Evolutionary conservation across 30 jellyfish, hydroid and myxozoan genomes (phyloP).

Genomic region (Chironex yamaguchii): DNA sequence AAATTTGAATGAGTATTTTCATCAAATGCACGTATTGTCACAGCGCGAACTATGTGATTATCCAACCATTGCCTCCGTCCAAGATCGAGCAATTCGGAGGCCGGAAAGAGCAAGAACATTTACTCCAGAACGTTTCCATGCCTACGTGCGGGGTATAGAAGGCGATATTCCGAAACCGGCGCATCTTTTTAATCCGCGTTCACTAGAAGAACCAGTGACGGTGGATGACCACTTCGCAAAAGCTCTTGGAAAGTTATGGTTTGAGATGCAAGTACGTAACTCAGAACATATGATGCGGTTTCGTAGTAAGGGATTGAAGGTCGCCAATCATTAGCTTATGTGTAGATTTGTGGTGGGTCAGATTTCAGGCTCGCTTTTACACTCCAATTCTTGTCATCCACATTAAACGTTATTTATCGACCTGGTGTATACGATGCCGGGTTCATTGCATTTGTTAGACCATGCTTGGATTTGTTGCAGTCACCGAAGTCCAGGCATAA

Average conservation of each 20-base stretch:
- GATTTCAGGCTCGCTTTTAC: too few species aligned
- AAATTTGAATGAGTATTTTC: background rate
- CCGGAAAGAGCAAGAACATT: background rate
- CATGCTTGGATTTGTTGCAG: too few species aligned
- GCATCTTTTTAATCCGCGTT: background rate
- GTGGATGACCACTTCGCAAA: constrained; percentile 98
- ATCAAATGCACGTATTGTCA: background rate
- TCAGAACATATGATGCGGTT: background rate
- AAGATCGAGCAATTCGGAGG: background rate
- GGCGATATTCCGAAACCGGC: background rate
- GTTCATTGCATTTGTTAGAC: too few species aligned
- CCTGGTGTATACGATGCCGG: too few species aligned
- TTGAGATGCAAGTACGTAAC: constrained; percentile 18
- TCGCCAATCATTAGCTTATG: background rate
- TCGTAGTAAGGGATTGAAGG: background rate
- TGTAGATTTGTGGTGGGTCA: too few species aligned
- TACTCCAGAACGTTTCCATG: background rate
- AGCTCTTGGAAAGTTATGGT: constrained; percentile 96
- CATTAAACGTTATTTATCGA: too few species aligned
- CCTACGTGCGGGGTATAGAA: background rate
- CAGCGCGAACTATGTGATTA: background rate
- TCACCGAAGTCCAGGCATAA: too few species aligned
- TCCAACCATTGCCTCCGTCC: background rate
- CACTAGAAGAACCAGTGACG: constrained; percentile 75
- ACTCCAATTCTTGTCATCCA: too few species aligned